Base-by-base conservation (phyloP, 2,113 vertebrate genomes). In the Nannospalax galili region DNA sequence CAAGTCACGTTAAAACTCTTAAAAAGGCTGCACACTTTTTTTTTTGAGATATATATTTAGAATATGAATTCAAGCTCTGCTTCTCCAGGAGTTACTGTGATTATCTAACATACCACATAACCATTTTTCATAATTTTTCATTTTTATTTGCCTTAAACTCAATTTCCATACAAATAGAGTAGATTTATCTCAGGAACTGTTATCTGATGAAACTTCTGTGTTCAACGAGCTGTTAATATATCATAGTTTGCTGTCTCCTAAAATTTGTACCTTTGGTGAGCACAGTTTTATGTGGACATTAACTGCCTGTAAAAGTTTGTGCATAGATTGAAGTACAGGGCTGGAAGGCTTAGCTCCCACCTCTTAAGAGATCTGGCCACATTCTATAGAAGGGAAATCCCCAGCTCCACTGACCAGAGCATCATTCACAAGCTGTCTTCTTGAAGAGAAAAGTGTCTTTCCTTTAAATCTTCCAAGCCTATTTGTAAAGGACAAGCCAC, bases 141-240 rank as follows among this genome's bases (percentile, higher is more conserved):
- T 88, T 93, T 85, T 77, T 58, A 90, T 89, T 88, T 81, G 75
- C 37, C 73, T 94, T 95, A 37, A 91, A 70, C 30, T 0, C 90
- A 97, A 98, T 96, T 97, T 98, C 92, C 97, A 97, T 94, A 98
- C 91, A 96, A 96, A 4, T 24, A 95, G 90, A 92, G 82, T 84
- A 97, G 82, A 92, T 97, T 88, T 96, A 92, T 92, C 96, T 84
- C 90, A 97, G 95, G 94, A 97, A 95, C 93, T 88, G 32, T 88
- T 52, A 52, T 1, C 81, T 67, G 78, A 92, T 78, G 92, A 93
- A 95, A 98, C 92, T 93, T 97, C 96, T 97, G n/a, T 37, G 12
- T 12, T 79, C 16, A 3, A 1, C 1, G 24, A 26, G 30, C 64
- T 37, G 28, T 24, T 40, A 48, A 14, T 2, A 15, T 7, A 37